Evolutionary conservation across 1,140 invertebrate species (phyloP).

Genomic region (Neodiprion lecontei): DNA sequence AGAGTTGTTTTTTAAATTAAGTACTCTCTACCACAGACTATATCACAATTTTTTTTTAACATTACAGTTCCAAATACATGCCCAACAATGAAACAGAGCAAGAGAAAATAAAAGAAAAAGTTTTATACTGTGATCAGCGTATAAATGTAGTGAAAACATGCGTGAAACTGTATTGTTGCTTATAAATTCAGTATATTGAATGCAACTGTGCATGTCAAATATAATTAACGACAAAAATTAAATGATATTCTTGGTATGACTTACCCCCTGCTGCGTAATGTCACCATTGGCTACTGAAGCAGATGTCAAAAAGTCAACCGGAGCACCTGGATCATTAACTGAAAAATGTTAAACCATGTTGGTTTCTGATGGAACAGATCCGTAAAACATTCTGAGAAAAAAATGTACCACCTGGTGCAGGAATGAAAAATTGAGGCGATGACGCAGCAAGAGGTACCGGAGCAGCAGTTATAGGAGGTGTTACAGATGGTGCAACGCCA

Average conservation of each 20-base stretch:
- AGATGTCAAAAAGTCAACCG: constrained; percentile 65
- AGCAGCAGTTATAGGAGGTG: constrained; percentile 59
- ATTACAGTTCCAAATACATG: constrained; percentile 35
- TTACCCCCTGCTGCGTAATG: constrained; percentile 52
- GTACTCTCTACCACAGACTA: no score
- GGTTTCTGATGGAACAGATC: constrained; percentile 11
- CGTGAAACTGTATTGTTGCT: constrained; percentile 36
- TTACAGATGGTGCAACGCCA: constrained; percentile 55
- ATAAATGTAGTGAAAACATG: constrained; percentile 29
- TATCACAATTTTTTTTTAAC: constrained; percentile 15
- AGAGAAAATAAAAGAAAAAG: constrained; percentile 29
- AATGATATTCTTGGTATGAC: constrained; percentile 28
- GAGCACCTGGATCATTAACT: constrained; percentile 66
- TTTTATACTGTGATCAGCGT: constrained; percentile 43
- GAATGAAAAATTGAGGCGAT: constrained; percentile 63
- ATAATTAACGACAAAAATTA: constrained; percentile 12
- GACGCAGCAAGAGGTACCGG: constrained; percentile 57
- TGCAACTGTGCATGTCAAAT: constrained; percentile 22
- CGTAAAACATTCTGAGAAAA: constrained; percentile 4
- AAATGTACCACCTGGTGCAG: constrained; percentile 58
- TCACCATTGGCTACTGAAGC: constrained; percentile 41
- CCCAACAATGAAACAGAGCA: constrained; percentile 14
- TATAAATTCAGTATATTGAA: constrained; percentile 25
- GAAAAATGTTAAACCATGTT: constrained; percentile 28
- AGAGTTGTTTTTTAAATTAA: no score